Percentiles rank a stretch among this genome's conserved stretches.
phyloP scores from a whole-genome alignment of 1,140 invertebrate species.

The Ptiloglossa arizonensis region DNA sequence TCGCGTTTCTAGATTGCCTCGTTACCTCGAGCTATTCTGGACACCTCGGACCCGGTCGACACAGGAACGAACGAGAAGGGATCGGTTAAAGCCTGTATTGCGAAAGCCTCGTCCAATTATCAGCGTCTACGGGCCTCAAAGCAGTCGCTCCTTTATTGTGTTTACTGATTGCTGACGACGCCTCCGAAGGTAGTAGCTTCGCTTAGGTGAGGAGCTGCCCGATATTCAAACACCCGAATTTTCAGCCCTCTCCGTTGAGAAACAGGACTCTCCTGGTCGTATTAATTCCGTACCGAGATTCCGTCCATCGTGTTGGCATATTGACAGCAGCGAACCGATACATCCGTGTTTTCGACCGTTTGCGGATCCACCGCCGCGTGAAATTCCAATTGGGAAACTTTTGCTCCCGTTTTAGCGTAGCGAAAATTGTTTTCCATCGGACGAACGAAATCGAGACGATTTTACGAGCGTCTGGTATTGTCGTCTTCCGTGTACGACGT shows the following conservation, averaged over 20 bases:
- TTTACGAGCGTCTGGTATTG: too few species aligned
- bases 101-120: conserved; percentile 67
- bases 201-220: conserved; percentile 23
- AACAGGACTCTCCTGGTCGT: background rate
- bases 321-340: background rate
- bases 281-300: conserved; percentile 30
- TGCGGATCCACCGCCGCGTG: background rate
- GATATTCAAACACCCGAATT: conserved; percentile 36
- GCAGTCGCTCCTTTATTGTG: conserved; percentile 58
- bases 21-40: conserved; percentile 62
- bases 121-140: conserved; percentile 60
- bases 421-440: too few species aligned
- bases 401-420: too few species aligned
- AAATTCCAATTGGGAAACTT: background rate
- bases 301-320: conserved; percentile 1
- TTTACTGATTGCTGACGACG: conserved; percentile 53
- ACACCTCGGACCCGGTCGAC: conserved; percentile 56
- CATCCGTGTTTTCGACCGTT: background rate
- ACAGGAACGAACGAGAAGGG: conserved; percentile 21
- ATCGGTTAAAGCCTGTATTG: conserved; percentile 58
- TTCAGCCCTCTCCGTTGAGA: background rate
- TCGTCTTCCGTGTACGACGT: too few species aligned
- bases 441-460: too few species aligned
- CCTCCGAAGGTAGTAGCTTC: conserved; percentile 4
- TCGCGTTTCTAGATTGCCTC: conserved; percentile 67